Conservation (phyloP, 2,113 vertebrate genomes). For the Herpetotheres cachinnans region DNA sequence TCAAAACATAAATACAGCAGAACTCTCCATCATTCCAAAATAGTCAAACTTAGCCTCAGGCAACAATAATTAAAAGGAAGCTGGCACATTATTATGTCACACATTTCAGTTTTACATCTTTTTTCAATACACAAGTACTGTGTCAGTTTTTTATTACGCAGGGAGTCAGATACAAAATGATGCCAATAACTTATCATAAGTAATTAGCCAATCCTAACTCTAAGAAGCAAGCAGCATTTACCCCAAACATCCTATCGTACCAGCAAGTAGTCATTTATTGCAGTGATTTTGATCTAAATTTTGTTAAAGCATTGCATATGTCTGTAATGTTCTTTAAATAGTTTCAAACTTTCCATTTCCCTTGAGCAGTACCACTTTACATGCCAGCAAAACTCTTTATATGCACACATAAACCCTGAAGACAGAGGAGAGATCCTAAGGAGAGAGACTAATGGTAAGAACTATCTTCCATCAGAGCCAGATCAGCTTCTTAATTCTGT, state of each 20-base stretch:
- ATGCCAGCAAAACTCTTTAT: not conserved
- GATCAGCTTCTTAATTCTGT: not conserved
- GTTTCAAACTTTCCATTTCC: not conserved
- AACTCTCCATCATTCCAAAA: not conserved
- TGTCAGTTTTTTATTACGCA: not conserved
- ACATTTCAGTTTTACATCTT: not conserved
- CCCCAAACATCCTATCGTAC: not conserved
- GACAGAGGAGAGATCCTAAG: not conserved
- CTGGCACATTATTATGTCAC: not conserved
- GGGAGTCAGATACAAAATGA: not conserved
- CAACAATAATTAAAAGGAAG: not conserved
- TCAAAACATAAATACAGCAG: not conserved
- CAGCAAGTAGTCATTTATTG: not conserved
- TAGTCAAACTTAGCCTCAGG: not conserved
- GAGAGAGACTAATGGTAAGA: not conserved
- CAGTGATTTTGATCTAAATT: not conserved
- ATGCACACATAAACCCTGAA: not conserved
- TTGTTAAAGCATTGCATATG: not conserved
- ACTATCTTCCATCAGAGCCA: not conserved
- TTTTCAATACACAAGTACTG: not conserved
- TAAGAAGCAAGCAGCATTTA: not conserved
- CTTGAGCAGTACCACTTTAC: not conserved
- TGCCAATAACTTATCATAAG: not conserved
- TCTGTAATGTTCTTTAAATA: not conserved
- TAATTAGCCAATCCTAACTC: not conserved